These are phyloP conservation scores for Potamilus streckersoni DNA, from an alignment of 1,140 invertebrate genomes.

Conservation along the genomic window DNA sequence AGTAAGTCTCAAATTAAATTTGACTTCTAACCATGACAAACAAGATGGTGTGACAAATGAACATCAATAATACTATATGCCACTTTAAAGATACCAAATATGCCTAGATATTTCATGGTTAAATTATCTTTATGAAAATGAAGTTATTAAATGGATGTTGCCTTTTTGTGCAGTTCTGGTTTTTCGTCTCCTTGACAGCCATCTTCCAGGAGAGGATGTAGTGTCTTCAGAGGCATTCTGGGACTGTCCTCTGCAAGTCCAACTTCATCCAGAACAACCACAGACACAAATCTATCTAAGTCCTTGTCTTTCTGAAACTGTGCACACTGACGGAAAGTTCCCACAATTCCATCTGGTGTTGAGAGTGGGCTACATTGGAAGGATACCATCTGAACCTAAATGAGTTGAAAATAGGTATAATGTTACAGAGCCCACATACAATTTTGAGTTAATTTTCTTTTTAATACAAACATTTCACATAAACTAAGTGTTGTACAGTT, in stretches of 20 bases:
- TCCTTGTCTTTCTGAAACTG: constrained; percentile 56
- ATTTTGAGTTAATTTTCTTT: background rate
- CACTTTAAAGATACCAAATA: too few species aligned
- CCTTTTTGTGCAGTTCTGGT: constrained; percentile 44
- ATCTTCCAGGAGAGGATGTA: constrained; percentile 58
- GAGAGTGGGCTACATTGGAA: constrained; percentile 63
- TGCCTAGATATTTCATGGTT: too few species aligned
- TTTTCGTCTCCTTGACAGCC: constrained; percentile 51
- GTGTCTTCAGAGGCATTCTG: constrained; percentile 61
- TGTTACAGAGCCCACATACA: background rate
- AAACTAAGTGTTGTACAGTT: background rate
- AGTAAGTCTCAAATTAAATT: too few species aligned
- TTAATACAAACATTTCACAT: background rate
- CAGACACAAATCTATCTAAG: constrained; percentile 53
- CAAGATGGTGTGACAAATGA: too few species aligned
- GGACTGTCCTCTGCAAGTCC: constrained; percentile 62
- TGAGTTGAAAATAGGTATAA: background rate
- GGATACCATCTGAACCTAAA: constrained; percentile 60
- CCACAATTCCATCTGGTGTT: constrained; percentile 60
- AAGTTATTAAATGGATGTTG: too few species aligned
- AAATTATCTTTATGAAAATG: too few species aligned
- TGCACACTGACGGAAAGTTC: constrained; percentile 56
- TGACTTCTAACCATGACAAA: too few species aligned
- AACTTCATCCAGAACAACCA: constrained; percentile 64
- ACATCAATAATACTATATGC: too few species aligned